These are phyloP conservation scores for Spodoptera litura DNA, from an alignment of 1,140 invertebrate genomes.

Conservation along the genomic window DNA sequence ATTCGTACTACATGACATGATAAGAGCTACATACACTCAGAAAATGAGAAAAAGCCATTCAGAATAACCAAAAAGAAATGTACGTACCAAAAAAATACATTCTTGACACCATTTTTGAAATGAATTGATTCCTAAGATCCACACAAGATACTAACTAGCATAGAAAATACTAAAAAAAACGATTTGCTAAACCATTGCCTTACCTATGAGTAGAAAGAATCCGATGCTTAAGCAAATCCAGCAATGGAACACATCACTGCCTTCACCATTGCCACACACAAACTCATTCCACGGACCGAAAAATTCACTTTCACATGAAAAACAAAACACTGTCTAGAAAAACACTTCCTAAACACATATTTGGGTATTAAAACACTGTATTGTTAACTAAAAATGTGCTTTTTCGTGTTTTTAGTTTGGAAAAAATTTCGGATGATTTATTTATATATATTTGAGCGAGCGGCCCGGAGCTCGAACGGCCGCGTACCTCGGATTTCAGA, in stretches of 20 bases:
- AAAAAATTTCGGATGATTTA: constrained; percentile 4
- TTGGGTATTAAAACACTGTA: neutral
- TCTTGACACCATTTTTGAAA: neutral
- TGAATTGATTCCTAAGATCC: neutral
- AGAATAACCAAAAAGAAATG: no score
- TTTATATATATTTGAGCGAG: constrained; percentile 54
- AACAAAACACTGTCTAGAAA: constrained; percentile 24
- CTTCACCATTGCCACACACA: constrained; percentile 54
- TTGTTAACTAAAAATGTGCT: constrained; percentile 61
- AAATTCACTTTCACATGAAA: constrained; percentile 24
- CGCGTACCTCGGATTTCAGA: constrained; percentile 80
- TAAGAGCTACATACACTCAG: no score
- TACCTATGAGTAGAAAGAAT: constrained; percentile 42
- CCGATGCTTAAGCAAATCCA: constrained; percentile 17
- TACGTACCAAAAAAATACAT: neutral
- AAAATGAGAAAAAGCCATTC: no score
- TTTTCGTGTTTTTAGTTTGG: constrained; percentile 54
- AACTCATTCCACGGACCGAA: constrained; percentile 6
- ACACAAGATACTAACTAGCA: neutral
- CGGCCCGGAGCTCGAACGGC: constrained; percentile 71
- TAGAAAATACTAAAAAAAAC: neutral
- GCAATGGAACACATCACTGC: constrained; percentile 47
- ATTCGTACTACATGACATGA: no score
- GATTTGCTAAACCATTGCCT: constrained; percentile 16
- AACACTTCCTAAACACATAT: neutral